Conservation (phyloP, 1,140 invertebrate genomes). For the Elysia chlorotica region DNA sequence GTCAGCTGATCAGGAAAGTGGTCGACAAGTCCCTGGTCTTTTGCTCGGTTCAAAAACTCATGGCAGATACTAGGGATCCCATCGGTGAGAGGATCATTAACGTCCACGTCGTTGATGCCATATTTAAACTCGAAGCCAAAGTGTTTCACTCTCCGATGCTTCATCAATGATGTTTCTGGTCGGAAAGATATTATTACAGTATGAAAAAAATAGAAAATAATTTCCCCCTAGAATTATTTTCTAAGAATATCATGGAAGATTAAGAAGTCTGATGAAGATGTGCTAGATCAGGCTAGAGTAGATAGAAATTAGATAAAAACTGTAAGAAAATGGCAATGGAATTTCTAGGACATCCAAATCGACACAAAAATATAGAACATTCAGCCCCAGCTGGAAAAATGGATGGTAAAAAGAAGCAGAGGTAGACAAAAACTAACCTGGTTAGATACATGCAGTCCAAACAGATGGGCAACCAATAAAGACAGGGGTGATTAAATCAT, state of each 20-base stretch:
- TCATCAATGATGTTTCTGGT: slow-evolving; percentile 56
- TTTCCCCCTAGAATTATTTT: background rate
- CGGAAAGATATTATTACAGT: background rate
- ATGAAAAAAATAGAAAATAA: background rate
- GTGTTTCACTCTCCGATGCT: slow-evolving; percentile 88
- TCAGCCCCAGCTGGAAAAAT: too few relatives aligned
- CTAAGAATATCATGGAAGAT: background rate
- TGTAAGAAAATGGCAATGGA: too few relatives aligned
- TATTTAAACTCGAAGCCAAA: slow-evolving; percentile 95
- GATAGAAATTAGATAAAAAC: background rate
- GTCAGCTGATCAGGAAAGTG: slow-evolving; percentile 85
- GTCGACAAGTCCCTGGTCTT: slow-evolving; percentile 62
- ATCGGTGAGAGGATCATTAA: slow-evolving; percentile 70
- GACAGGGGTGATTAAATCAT: too few relatives aligned
- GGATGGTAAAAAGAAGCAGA: too few relatives aligned
- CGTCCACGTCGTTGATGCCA: slow-evolving; percentile 84
- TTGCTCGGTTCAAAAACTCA: slow-evolving; percentile 71
- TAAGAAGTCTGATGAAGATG: background rate
- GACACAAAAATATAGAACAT: too few relatives aligned
- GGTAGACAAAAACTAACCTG: too few relatives aligned
- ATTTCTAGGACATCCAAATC: too few relatives aligned
- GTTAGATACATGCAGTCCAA: too few relatives aligned
- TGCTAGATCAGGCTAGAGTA: background rate
- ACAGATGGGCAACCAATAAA: too few relatives aligned
- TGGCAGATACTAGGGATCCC: slow-evolving; percentile 75